phyloP scores from a whole-genome alignment of 2,113 vertebrate genomes.

The Lophius piscatorius region DNA sequence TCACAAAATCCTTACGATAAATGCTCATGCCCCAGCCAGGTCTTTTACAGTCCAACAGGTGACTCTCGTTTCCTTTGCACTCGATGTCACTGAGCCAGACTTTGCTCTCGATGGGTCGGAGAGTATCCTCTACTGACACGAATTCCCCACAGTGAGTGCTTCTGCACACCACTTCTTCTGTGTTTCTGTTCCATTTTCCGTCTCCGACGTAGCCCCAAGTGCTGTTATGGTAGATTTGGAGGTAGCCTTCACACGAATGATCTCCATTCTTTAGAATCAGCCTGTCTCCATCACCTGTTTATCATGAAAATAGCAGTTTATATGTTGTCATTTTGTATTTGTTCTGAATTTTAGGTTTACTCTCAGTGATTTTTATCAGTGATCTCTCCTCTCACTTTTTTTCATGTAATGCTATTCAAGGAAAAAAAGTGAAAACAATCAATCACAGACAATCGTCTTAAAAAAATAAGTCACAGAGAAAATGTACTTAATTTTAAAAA shows the following conservation, averaged over 20 bases:
- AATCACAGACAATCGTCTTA: too few relatives aligned
- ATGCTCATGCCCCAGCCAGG: neutral
- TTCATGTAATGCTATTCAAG: too few relatives aligned
- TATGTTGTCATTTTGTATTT: neutral
- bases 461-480: too few relatives aligned
- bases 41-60: conserved; percentile 16
- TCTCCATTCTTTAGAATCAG: conserved; percentile 15
- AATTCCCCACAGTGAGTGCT: conserved; percentile 35
- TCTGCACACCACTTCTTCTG: conserved; percentile 57
- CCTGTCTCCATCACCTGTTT: conserved; percentile 1
- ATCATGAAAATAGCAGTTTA: neutral
- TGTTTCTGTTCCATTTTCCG: accelerated
- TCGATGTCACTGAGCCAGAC: conserved; percentile 53
- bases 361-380: neutral
- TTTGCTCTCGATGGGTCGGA: accelerated
- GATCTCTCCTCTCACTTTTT: too few relatives aligned
- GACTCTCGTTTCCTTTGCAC: accelerated
- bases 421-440: too few relatives aligned
- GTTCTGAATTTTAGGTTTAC: neutral
- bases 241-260: conserved; percentile 57
- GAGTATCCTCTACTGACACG: accelerated
- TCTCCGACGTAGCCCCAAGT: conserved; percentile 35
- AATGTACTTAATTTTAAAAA: too few relatives aligned
- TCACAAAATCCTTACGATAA: accelerated
- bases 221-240: neutral